Base-by-base conservation (phyloP, 2,888 invertebrate species). In the Cephus nigrinus region DNA sequence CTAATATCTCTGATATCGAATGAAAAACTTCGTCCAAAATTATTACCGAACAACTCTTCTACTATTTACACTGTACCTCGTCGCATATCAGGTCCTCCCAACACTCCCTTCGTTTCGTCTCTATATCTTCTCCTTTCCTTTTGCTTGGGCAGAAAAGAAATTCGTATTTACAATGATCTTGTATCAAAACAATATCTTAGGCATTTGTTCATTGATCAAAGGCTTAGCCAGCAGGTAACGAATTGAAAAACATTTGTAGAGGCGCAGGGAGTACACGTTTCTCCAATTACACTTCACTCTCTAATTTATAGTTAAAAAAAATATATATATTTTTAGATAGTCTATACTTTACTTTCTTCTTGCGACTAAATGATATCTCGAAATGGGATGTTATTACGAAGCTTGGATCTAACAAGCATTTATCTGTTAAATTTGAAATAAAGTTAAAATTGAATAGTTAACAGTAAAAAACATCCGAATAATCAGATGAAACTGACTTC, bases 1-100 rank as follows among this genome's bases (percentile, higher is more conserved):
- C 79, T 80, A 82, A 79, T 78, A 68, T 69, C 31, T 75, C 55
- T 35, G 30, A 32, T 32, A 74, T 68, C n/a, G 75, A 75, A 55
- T 75, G 75, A 68, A 75, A 75, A 75, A 36, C 30, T 74, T 79
- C 36, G 36, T 33, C 69, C 40, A 73, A 72, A 15, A 68, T 75
- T 68, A 40, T 55, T 68, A 15, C 55, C 40, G 72, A 68, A 71
- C n/a, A 69, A 72, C 72, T 34, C 55, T n/a, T 11, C 36, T 69
- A n/a, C 40, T 73, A 75, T 75, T 75, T 68, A 32, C 77, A 74
- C 69, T 72, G 34, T 75, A 55, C 79, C 77, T 71, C 68, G 71
- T 80, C 73, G 30, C 32, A 35, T 72, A 73, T 71, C 34, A 75
- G 69, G 74, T 55, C 71, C 75, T 73, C 31, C 36, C 68, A 9